These are phyloP conservation scores for Idris sp. DNA, from an alignment of 1,140 invertebrate species.

Conservation along the genomic window DNA sequence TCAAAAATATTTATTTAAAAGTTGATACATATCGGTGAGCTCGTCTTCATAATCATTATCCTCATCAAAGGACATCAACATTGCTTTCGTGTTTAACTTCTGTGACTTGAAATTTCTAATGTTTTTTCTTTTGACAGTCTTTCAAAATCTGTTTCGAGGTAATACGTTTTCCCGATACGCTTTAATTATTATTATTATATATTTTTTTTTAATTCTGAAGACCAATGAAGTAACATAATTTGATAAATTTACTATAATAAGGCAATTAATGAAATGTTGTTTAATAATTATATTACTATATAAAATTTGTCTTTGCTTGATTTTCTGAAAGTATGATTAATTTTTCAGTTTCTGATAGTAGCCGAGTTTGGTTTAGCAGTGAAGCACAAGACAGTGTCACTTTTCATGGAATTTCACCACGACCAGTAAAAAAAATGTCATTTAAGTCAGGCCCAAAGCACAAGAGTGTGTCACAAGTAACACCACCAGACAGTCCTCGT, in stretches of 20 bases:
- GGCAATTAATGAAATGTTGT: too few species aligned
- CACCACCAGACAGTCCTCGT: conserved; percentile 76
- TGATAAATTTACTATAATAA: too few species aligned
- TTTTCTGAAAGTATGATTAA: too few species aligned
- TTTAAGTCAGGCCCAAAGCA: conserved; percentile 76
- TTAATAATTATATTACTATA: too few species aligned
- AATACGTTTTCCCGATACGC: conserved; percentile 65
- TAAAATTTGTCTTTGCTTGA: too few species aligned
- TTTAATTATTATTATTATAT: too few species aligned
- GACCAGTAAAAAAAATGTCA: conserved; percentile 79
- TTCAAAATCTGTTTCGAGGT: conserved; percentile 75
- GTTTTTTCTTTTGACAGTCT: conserved; percentile 73
- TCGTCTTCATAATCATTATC: conserved; percentile 36
- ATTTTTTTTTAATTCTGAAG: too few species aligned
- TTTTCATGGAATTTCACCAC: conserved; percentile 78
- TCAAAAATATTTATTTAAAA: conserved; percentile 4
- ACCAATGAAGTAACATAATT: too few species aligned
- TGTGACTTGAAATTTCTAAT: conserved; percentile 42
- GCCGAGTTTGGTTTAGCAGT: conserved; percentile 77
- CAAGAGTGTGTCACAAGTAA: conserved; percentile 69
- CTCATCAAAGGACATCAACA: conserved; percentile 30
- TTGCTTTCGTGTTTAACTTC: conserved; percentile 36
- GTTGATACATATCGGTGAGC: conserved; percentile 17
- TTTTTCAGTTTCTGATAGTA: conserved; percentile 74
- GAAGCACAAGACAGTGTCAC: conserved; percentile 72